Percentiles rank a stretch among this genome's conserved stretches.
Evolutionary conservation across 2,113 vertebrate species (phyloP).

Genomic region (Leptocoma aspasia): DNA sequence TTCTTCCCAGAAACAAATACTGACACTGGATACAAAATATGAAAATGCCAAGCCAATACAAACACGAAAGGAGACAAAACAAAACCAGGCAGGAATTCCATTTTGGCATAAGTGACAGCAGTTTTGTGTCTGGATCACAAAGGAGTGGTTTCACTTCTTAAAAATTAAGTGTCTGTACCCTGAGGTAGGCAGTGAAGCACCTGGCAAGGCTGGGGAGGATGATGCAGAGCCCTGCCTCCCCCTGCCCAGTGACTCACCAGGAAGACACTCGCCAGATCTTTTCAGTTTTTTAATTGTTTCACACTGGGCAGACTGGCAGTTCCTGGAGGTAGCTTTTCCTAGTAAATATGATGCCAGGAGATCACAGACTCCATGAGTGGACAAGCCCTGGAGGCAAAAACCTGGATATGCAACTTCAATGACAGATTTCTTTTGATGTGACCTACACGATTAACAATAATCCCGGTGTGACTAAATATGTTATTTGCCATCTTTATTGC

Average conservation of each 20-base stretch:
- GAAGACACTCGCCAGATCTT: not conserved
- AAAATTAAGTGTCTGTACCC: not conserved
- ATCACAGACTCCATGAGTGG: not conserved
- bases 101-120: not conserved
- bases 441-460: not conserved
- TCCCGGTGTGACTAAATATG: constrained; percentile 13
- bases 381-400: not conserved
- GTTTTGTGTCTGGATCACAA: not conserved
- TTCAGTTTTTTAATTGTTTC: not conserved
- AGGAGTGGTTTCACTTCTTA: not conserved
- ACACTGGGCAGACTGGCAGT: not conserved
- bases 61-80: constrained; percentile 50
- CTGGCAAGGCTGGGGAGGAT: not conserved
- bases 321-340: not conserved
- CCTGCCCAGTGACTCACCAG: constrained; percentile 1
- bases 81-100: constrained; percentile 46
- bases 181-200: not conserved
- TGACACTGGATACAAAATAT: constrained; percentile 41
- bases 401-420: not conserved
- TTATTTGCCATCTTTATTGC: not conserved
- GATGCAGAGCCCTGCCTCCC: not conserved
- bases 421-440: not conserved
- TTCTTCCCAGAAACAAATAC: constrained; percentile 57
- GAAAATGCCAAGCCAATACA: constrained; percentile 49
- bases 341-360: not conserved